Conservation (phyloP, 2,888 invertebrate genomes). For the Eupithecia dodoneata region DNA sequence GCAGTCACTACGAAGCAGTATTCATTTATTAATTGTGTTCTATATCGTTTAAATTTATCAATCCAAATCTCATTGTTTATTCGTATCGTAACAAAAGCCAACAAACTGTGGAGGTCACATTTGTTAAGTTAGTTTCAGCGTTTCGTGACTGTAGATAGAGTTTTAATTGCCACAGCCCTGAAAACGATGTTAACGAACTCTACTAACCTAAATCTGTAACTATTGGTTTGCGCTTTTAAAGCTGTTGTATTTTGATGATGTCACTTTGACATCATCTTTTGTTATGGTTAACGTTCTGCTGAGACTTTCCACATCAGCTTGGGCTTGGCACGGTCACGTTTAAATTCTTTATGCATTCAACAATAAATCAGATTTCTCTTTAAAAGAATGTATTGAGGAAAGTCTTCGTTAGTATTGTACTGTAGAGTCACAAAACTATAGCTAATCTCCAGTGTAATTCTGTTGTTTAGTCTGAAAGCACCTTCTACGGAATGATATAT, state of each 20-base stretch:
- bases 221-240: slow-evolving; percentile 5
- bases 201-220: slow-evolving; percentile 36
- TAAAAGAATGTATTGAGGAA: neutral
- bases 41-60: neutral
- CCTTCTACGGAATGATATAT: neutral
- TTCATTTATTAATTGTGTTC: neutral
- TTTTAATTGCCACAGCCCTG: slow-evolving; percentile 29
- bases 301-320: neutral
- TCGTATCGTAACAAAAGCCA: neutral
- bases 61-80: neutral
- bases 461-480: neutral
- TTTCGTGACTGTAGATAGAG: slow-evolving; percentile 28
- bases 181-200: slow-evolving; percentile 33
- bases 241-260: slow-evolving; percentile 26
- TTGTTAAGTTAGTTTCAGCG: slow-evolving; percentile 32
- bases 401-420: neutral
- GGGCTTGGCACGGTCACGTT: neutral
- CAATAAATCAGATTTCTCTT: neutral
- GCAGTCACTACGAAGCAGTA: neutral
- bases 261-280: slow-evolving; percentile 36
- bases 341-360: neutral
- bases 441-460: neutral
- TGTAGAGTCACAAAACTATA: neutral
- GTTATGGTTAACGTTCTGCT: slow-evolving; percentile 16
- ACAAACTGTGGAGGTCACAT: slow-evolving; percentile 17